phyloP scores from a whole-genome alignment of 2,888 invertebrate species.

The Gasteruption jaculator region DNA sequence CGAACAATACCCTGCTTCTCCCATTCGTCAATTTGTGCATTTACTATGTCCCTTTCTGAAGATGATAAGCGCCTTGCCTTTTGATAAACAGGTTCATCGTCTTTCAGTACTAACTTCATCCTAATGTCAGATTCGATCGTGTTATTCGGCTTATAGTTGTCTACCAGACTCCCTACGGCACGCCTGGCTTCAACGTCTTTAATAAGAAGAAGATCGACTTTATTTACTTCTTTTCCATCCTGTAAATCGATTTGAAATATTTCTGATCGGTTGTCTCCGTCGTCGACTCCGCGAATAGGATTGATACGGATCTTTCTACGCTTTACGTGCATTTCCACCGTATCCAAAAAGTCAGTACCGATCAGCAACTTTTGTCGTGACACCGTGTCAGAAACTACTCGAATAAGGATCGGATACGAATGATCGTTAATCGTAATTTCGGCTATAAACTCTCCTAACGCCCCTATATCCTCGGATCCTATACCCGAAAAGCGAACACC shows the following conservation, averaged over 20 bases:
- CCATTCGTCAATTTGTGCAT: slow-evolving; percentile 25
- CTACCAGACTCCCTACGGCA: not conserved
- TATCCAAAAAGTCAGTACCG: slow-evolving; percentile 10
- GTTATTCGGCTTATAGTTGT: slow-evolving; percentile 18
- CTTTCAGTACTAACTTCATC: slow-evolving; percentile 24
- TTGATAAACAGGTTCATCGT: slow-evolving; percentile 24
- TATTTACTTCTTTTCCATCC: not conserved
- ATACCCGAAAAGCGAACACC: slow-evolving; percentile 3
- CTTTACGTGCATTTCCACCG: not conserved
- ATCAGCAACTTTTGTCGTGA: slow-evolving; percentile 11
- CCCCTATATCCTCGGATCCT: slow-evolving; percentile 1
- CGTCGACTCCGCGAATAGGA: not conserved
- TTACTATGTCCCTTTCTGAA: slow-evolving; percentile 18
- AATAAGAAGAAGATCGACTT: not conserved
- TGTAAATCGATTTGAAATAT: slow-evolving; percentile 10
- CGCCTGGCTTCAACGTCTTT: not conserved
- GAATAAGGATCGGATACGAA: slow-evolving; percentile 10
- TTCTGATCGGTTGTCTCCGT: not conserved
- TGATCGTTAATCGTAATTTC: slow-evolving; percentile 11
- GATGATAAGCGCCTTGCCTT: slow-evolving; percentile 22
- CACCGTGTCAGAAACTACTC: slow-evolving; percentile 11
- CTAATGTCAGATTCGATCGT: slow-evolving; percentile 15
- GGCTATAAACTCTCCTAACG: no score
- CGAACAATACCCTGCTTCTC: slow-evolving; percentile 21
- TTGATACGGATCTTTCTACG: slow-evolving; percentile 2